Base-by-base conservation (phyloP, 2,797 vertebrate species). In the Phataginus tricuspis region DNA sequence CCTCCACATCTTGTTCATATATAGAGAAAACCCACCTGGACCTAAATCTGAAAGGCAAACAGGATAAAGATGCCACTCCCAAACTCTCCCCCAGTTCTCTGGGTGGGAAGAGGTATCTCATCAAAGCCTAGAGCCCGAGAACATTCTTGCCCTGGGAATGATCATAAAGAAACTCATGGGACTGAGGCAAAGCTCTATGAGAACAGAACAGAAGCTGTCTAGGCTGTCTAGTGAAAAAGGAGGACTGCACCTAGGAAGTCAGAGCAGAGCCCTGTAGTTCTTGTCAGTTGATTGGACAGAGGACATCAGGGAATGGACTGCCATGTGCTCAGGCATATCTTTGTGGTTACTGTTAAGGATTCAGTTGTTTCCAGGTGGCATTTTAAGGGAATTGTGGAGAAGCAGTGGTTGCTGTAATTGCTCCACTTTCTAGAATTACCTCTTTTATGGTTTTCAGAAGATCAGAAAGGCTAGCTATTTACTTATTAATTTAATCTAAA, bases 341-440 rank as follows among this genome's bases (percentile, higher is more conserved):
- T 55, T 86, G 74, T 8, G 42, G 53, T 83, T 75, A 57, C 69
- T 77, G 53, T 18, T n/a, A 21, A 91, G 83, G 75, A 49, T 39
- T 23, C 31, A 1, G 19, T 61, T 2, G 0, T 59, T 96, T 89
- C 15, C 39, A 59, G 49, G 61, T 31, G 34, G 51, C 39, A 66
- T 57, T 61, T 84, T 8, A 83, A 83, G 12, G 55, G 31, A 77
- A 71, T 16, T 57, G 31, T 77, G 77, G 53, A 82, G 84, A 71
- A 92, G 51, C 16, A 8, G 72, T 42, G 39, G 29, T 23, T 83
- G 42, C 25, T 87, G 14, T 37, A 80, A 71, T 39, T 1, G 2
- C 31, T 79, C 57, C 13, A 74, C 88, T 77, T 91, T 91, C 61
- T 51, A 94, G 75, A 84, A 78, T 87, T 83, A 57, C 55, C 53